Evolutionary conservation across 2,113 vertebrate genomes (phyloP).

Genomic region (Bubo blakistoni): DNA sequence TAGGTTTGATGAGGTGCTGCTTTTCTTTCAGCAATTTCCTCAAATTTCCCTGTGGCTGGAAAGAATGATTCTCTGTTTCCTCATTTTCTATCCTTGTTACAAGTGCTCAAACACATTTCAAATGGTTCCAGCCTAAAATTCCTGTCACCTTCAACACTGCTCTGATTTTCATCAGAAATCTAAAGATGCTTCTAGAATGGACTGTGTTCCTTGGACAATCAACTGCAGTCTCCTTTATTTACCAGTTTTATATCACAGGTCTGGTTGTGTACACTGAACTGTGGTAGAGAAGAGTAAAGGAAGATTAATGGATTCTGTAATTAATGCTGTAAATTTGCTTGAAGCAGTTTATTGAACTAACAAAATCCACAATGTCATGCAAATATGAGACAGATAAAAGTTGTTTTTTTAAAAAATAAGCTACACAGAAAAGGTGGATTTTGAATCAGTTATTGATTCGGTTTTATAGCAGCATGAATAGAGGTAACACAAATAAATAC

Average conservation of each 20-base stretch:
- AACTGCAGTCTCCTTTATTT: not conserved
- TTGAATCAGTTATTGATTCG: not conserved
- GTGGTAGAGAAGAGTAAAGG: not conserved
- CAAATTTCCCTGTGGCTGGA: not conserved
- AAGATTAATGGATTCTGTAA: constrained; percentile 8
- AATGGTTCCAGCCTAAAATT: not conserved
- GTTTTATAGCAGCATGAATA: not conserved
- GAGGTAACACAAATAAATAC: not conserved
- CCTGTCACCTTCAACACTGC: not conserved
- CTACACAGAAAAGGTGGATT: not conserved
- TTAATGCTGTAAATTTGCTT: not conserved
- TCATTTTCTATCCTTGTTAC: not conserved
- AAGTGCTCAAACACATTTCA: not conserved
- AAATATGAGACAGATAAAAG: not conserved
- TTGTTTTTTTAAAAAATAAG: not conserved
- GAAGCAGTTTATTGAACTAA: not conserved
- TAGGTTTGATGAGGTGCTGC: not conserved
- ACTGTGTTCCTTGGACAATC: not conserved
- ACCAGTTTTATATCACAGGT: not conserved
- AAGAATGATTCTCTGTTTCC: not conserved
- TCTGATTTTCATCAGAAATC: not conserved
- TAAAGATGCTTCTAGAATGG: not conserved
- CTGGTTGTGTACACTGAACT: not conserved
- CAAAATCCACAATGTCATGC: not conserved
- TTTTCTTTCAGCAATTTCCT: not conserved